Conservation (phyloP, 2,888 invertebrate species). For the Ormyrus labotus region DNA sequence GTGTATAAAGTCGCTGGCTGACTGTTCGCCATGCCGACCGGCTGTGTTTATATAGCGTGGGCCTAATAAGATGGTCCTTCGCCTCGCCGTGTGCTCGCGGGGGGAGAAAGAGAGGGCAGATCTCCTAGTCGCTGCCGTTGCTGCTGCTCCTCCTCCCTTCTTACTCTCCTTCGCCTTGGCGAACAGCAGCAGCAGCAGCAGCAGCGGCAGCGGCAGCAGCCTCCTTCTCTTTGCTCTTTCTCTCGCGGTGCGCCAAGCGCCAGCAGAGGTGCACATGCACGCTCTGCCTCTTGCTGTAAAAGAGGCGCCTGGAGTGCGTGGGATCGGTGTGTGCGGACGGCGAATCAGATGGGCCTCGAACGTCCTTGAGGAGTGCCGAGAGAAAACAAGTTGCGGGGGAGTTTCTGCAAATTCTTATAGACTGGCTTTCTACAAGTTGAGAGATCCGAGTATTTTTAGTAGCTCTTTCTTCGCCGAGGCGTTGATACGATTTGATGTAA, state of each 20-base stretch:
- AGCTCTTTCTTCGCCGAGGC: no score
- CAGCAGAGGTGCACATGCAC: no score
- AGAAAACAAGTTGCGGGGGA: no score
- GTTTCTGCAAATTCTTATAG: no score
- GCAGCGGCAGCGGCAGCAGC: conserved; percentile 8
- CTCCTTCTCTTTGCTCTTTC: conserved; percentile 30
- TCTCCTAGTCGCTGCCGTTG: neutral
- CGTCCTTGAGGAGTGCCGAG: no score
- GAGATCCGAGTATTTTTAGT: no score
- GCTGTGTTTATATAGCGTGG: conserved; percentile 75
- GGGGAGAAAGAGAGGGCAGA: conserved; percentile 9
- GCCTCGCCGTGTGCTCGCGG: conserved; percentile 42
- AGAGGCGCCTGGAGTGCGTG: no score
- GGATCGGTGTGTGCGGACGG: no score
- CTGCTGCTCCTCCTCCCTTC: conserved; percentile 44
- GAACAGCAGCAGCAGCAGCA: neutral
- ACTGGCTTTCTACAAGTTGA: no score
- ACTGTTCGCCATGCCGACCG: conserved; percentile 69
- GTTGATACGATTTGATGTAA: no score
- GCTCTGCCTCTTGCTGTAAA: no score
- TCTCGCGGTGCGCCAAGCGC: neutral
- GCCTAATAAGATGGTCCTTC: conserved; percentile 74
- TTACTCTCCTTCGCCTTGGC: conserved; percentile 29
- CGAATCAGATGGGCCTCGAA: no score
- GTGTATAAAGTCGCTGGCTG: conserved; percentile 68